Percentiles rank a stretch among this genome's conserved stretches.
These are phyloP conservation scores for Tenodera sinensis DNA, from an alignment of 2,888 invertebrate species.

Conservation along the genomic window DNA sequence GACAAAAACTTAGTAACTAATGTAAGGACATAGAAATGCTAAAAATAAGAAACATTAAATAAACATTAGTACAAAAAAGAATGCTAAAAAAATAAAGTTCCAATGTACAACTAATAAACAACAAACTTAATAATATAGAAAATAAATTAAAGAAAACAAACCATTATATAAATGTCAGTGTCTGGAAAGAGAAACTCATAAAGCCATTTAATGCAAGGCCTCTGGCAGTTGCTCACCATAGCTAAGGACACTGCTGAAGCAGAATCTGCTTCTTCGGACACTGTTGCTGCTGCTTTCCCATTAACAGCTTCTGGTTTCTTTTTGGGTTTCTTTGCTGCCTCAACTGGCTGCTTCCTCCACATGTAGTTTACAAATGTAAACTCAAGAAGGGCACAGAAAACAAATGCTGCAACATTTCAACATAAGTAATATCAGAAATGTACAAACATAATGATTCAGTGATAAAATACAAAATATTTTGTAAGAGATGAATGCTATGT, in stretches of 20 bases:
- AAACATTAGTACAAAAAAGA: background rate
- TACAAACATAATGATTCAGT: too few relatives aligned
- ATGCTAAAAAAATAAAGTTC: too few relatives aligned
- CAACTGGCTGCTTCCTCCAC: slow-evolving; percentile 41
- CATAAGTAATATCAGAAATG: too few relatives aligned
- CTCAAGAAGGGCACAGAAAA: slow-evolving; percentile 48
- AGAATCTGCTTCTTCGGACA: slow-evolving; percentile 20
- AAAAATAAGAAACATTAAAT: background rate
- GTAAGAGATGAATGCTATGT: too few relatives aligned
- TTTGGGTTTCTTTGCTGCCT: background rate
- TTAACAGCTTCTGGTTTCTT: slow-evolving; percentile 24
- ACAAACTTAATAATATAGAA: background rate
- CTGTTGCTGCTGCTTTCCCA: slow-evolving; percentile 23
- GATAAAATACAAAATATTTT: too few relatives aligned
- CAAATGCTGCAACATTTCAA: slow-evolving; percentile 41
- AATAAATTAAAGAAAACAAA: background rate
- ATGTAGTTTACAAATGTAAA: slow-evolving; percentile 50
- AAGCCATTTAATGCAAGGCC: background rate
- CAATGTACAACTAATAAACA: background rate
- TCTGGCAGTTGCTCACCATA: background rate
- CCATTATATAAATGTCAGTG: background rate
- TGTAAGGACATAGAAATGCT: background rate
- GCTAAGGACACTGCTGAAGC: slow-evolving; percentile 12
- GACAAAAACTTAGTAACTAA: background rate
- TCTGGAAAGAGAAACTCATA: background rate